phyloP scores from a whole-genome alignment of 2,888 invertebrate genomes.

The Ophioninae sp. region DNA sequence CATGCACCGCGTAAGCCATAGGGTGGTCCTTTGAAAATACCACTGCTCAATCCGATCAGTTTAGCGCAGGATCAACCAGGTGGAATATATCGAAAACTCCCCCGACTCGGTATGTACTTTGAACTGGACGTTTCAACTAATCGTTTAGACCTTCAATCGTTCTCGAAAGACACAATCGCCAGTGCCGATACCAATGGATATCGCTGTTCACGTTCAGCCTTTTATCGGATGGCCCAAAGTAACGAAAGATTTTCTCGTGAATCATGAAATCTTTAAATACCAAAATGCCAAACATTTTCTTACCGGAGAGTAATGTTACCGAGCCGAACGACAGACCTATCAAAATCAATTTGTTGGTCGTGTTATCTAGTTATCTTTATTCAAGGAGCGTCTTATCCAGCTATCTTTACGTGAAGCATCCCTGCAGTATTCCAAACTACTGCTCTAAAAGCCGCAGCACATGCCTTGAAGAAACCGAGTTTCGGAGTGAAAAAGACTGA shows the following conservation, averaged over 20 bases:
- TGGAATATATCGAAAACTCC: constrained; percentile 44
- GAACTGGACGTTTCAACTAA: constrained; percentile 32
- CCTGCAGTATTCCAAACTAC: neutral
- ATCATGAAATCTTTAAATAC: neutral
- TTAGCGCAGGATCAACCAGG: constrained; percentile 20
- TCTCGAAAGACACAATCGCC: neutral
- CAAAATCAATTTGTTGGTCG: too few relatives aligned
- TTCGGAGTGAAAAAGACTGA: neutral
- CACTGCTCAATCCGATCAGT: constrained; percentile 29
- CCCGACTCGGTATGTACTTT: constrained; percentile 9
- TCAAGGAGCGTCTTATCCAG: too few relatives aligned
- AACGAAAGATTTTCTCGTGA: neutral
- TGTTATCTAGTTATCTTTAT: too few relatives aligned
- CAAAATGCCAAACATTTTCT: neutral
- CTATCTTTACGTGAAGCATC: too few relatives aligned
- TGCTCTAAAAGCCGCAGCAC: neutral
- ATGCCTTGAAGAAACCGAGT: neutral
- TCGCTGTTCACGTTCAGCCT: neutral
- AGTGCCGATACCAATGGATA: neutral
- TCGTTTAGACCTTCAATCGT: constrained; percentile 14
- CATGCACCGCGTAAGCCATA: neutral
- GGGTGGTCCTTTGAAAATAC: constrained; percentile 32
- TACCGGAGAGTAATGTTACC: neutral
- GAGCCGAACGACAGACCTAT: neutral
- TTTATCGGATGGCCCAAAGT: neutral